A percentile compares a stretch with the other conserved stretches of the same genome.
Evolutionary conservation across 2,113 vertebrate genomes (phyloP).

Genomic region (Glaucomys volans): DNA sequence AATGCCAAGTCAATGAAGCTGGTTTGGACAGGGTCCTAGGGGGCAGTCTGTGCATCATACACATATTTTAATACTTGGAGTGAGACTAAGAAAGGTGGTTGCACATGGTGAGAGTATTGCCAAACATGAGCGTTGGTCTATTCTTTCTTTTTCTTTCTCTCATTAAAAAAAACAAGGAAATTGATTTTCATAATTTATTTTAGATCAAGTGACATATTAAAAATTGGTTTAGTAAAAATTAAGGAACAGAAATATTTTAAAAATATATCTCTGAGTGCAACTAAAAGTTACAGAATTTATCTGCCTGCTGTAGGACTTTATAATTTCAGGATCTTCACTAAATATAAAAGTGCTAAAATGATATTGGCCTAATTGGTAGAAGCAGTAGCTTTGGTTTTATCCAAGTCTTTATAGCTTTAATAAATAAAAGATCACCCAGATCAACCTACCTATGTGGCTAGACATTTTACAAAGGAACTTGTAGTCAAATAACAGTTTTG

Average conservation of each 20-base stretch:
- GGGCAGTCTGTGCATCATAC: neutral
- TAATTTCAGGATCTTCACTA: neutral
- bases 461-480: neutral
- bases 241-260: conserved; percentile 30
- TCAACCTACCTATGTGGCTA: neutral
- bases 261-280: neutral
- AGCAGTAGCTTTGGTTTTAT: conserved; percentile 38
- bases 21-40: conserved; percentile 35
- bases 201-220: neutral
- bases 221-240: conserved; percentile 39
- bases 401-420: conserved; percentile 2
- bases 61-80: neutral
- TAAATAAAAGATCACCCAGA: neutral
- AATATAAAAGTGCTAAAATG: neutral
- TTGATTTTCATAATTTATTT: conserved; percentile 24
- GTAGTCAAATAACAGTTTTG: neutral
- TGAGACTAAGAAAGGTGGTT: neutral
- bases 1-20: conserved; percentile 23
- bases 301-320: neutral
- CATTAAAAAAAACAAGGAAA: conserved; percentile 19
- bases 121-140: neutral
- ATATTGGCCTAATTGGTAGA: neutral
- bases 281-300: neutral
- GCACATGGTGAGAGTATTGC: neutral
- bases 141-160: neutral